These are phyloP conservation scores for Dendroctonus valens DNA, from an alignment of 1,140 invertebrate species.

Conservation along the genomic window DNA sequence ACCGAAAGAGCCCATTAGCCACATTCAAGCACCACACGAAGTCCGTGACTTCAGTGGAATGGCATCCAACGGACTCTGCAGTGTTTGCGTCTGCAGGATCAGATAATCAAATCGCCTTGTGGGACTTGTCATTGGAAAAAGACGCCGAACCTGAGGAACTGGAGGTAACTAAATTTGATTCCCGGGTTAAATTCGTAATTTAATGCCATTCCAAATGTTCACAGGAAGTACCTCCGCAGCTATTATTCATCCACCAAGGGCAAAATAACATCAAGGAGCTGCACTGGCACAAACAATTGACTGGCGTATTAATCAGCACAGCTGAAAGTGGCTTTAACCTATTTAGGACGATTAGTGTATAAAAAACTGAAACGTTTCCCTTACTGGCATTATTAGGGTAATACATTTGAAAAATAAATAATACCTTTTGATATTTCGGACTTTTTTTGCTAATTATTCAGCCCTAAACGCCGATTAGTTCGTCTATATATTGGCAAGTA, in stretches of 20 bases:
- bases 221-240: slow-evolving; percentile 85
- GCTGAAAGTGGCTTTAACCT: slow-evolving; percentile 94
- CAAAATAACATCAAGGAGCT: slow-evolving; percentile 98
- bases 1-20: slow-evolving; percentile 78
- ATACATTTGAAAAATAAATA: too few relatives aligned
- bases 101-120: slow-evolving; percentile 95
- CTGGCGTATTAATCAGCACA: slow-evolving; percentile 92
- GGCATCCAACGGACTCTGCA: slow-evolving; percentile 90
- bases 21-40: slow-evolving; percentile 91
- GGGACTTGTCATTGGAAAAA: slow-evolving; percentile 93
- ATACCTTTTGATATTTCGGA: too few relatives aligned
- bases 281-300: slow-evolving; percentile 97
- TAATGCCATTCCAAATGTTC: slow-evolving; percentile 23
- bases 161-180: slow-evolving; percentile 52
- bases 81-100: slow-evolving; percentile 91
- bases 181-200: background rate
- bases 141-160: slow-evolving; percentile 66
- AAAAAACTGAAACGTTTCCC: slow-evolving; percentile 43
- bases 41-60: slow-evolving; percentile 94
- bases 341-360: slow-evolving; percentile 98
- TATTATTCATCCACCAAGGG: slow-evolving; percentile 98
- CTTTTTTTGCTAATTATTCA: too few relatives aligned
- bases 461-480: too few relatives aligned
- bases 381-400: too few relatives aligned
- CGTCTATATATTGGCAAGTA: too few relatives aligned